Evolutionary conservation across 2,888 invertebrate genomes (phyloP), one percentile per base, ranked within the genome.

Genomic region (Ptilodon capucinus): DNA sequence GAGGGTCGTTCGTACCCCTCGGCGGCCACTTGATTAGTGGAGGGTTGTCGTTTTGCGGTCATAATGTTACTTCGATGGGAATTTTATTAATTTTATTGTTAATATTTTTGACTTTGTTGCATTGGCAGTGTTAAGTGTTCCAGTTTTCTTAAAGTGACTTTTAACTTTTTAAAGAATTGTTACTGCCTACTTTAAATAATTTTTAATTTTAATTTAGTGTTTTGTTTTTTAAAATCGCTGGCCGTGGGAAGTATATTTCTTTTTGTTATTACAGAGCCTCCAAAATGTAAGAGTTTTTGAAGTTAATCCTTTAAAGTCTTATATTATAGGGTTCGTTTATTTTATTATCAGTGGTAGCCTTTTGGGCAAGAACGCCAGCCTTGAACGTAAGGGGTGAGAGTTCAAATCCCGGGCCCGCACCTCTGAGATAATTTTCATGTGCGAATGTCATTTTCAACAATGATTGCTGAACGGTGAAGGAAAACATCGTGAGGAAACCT

Each of bases 11-110:
- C 23, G 32, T 34, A 34, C 65, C 71, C 74, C 61, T 63, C 50
- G 48, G 56, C 55, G 25, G 38, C 57, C 70, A 71, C 80, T 83
- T 77, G 71, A 81, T 81, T 75, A 76, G 62, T 76, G 60, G 61
- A 83, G 84, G 71, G 72, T 64, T 58, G 64, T 59, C 66, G 62
- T 39, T 59, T 68, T 54, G 60, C 61, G 56, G 66, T 55, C 16
- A 41, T 40, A 40, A 40, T 44, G 50, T 47, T 38, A 42, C 28
- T 23, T 34, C 42, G 47, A 53, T 57, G 51, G 56, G 60, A 58
- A 64, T 44, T 58, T 57, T 50, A 41, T 48, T 48, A 25, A 32
- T 48, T 41, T 50, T 42, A 49, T 53, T 62, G 54, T 55, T 54
- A 59, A 51, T 51, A 51, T 51, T 57, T 52, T 54, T 55, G 40